A percentile compares a stretch with the other conserved stretches of the same genome.
Evolutionary conservation across 1,140 invertebrate genomes (phyloP).

Genomic region (Caenorhabditis latens): DNA sequence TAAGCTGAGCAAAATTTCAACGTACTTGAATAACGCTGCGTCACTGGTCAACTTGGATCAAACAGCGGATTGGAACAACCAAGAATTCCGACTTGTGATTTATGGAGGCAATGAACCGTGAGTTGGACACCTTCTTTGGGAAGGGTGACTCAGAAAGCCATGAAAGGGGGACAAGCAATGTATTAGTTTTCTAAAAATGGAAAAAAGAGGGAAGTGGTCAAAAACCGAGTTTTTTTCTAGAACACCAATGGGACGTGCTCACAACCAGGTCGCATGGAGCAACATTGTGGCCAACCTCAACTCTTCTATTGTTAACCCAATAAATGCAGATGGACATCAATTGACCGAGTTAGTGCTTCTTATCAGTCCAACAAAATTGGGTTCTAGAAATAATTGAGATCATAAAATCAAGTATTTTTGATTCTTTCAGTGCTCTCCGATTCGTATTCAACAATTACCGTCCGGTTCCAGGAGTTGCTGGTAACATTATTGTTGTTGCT

Average conservation of each 20-base stretch:
- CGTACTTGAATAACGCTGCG: not conserved
- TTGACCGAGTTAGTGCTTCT: slow-evolving; percentile 10
- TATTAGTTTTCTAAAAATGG: too few relatives aligned
- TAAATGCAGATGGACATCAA: not conserved
- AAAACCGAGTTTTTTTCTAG: not conserved
- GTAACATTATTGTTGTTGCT: slow-evolving; percentile 43
- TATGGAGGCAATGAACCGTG: slow-evolving; percentile 42
- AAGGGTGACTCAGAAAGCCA: not conserved
- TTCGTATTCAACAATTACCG: not conserved
- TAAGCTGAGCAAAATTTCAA: slow-evolving; percentile 35
- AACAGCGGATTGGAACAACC: not conserved
- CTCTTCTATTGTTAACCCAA: slow-evolving; percentile 43
- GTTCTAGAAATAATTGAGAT: too few relatives aligned
- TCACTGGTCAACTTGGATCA: slow-evolving; percentile 18
- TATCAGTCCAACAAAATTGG: not conserved
- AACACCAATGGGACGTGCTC: slow-evolving; percentile 28
- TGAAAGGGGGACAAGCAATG: too few relatives aligned
- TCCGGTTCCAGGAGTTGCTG: slow-evolving; percentile 14
- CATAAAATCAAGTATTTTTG: too few relatives aligned
- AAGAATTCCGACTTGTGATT: slow-evolving; percentile 14
- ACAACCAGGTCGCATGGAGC: not conserved
- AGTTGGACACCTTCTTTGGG: not conserved
- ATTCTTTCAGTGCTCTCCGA: slow-evolving; percentile 37
- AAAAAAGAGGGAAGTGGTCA: not conserved
- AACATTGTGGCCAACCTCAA: not conserved